phyloP scores from a whole-genome alignment of 2,113 vertebrate genomes.

The Sturnus vulgaris region DNA sequence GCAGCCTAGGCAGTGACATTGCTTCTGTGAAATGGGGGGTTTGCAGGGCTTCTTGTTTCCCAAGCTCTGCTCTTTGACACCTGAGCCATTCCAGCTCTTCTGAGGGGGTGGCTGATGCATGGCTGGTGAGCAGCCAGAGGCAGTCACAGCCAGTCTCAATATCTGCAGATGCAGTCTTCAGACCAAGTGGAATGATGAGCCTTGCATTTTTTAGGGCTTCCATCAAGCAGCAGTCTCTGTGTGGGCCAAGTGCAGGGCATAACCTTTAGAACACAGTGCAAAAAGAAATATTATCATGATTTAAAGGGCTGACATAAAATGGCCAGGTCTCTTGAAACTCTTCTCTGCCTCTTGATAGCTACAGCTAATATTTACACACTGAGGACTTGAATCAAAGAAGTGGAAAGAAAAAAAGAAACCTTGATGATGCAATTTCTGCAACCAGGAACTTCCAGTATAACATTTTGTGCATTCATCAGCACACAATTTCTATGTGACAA shows the following conservation, averaged over 20 bases:
- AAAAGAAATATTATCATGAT: conserved; percentile 32
- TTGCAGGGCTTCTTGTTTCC: not conserved
- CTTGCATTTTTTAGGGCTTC: not conserved
- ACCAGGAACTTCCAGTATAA: not conserved
- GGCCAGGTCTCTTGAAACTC: not conserved
- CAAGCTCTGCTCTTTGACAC: not conserved
- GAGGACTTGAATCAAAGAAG: not conserved
- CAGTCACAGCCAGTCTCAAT: not conserved
- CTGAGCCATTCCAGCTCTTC: not conserved
- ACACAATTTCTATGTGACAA: not conserved
- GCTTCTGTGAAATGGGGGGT: not conserved
- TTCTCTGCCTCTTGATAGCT: not conserved
- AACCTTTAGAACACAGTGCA: not conserved
- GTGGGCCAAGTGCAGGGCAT: not conserved
- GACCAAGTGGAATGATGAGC: not conserved
- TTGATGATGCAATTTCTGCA: not conserved
- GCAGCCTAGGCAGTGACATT: not conserved
- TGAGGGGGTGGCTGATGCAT: not conserved
- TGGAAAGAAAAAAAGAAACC: not conserved
- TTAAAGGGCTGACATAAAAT: not conserved
- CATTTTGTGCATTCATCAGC: not conserved
- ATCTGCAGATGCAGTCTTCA: not conserved
- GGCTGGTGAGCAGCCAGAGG: not conserved
- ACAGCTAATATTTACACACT: conserved; percentile 2
- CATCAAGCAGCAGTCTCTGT: not conserved